Evolutionary conservation across 1,140 invertebrate genomes (phyloP), one percentile per base, ranked within the genome.

Genomic region (Sminthurinus signatus): DNA sequence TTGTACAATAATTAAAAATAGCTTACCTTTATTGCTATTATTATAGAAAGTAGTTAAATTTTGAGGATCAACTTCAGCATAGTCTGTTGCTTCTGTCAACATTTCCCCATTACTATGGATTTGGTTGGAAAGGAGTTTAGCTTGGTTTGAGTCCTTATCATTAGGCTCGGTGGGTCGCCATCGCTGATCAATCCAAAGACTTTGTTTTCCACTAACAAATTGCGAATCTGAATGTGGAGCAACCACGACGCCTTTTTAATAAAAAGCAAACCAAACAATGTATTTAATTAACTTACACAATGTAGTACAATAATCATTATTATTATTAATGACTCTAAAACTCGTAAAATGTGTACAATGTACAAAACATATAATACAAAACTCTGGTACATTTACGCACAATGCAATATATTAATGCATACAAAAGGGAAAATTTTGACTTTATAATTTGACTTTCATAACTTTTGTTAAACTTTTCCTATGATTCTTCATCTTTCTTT

Each of bases 21-120:
- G n/a, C n/a, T n/a, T n/a, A 51, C 61, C 64, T 62, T 68, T 68
- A 73, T 83, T 81, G 36, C 78, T 80, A 17, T 78, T 84, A 65
- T 88, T 88, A 75, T 91, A 89, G 73, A 91, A 91, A 0, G 88
- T 90, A 14, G 86, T 88, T 62, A 91, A 73, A 72, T 80, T 85
- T 43, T 83, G 77, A 10, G 84, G 84, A 74, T 89, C 87, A 1
- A 88, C 87, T 77, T 89, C 87, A 0, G 87, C 87, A 69, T 89
- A 88, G 70, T 88, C 86, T 0, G 85, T 84, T 19, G 81, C 81
- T 51, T 73, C 73, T 4, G 23, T 23, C 12, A 44, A 5, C 17
- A 63, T 19, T 25, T 71, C 72, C 3, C 60, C 64, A 64, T 72
- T 73, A 17, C 21, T 27, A 21, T 62, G 65, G 78, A 2, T 79